Evolutionary conservation across 2,888 invertebrate species (phyloP).

Genomic region (Phyllotreta striolata): DNA sequence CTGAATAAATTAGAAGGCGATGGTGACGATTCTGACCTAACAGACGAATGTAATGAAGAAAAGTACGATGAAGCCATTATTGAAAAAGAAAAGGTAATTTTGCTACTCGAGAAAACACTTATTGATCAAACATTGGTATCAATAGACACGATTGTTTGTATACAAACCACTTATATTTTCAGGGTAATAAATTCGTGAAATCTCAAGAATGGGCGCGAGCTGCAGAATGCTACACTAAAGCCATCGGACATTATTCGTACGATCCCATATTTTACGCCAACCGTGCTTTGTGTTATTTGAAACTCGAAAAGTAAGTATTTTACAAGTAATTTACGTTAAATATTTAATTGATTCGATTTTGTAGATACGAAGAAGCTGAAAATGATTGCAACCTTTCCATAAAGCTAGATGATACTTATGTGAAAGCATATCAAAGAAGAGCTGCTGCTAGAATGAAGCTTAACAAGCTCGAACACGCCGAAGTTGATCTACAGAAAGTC

Average conservation of each 20-base stretch:
- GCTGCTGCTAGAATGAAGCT: slow-evolving; percentile 78
- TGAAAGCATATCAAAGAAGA: slow-evolving; percentile 85
- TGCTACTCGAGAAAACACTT: not conserved
- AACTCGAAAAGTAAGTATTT: slow-evolving; percentile 75
- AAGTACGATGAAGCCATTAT: slow-evolving; percentile 69
- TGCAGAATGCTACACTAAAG: slow-evolving; percentile 84
- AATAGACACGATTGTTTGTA: not conserved
- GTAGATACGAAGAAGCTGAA: slow-evolving; percentile 74
- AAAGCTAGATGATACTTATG: slow-evolving; percentile 77
- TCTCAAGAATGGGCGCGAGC: slow-evolving; percentile 84
- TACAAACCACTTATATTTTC: slow-evolving; percentile 48
- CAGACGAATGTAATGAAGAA: slow-evolving; percentile 66
- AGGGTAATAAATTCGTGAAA: slow-evolving; percentile 86
- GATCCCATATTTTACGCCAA: slow-evolving; percentile 87
- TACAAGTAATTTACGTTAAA: slow-evolving; percentile 3
- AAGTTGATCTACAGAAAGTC: slow-evolving; percentile 74
- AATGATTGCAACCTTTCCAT: slow-evolving; percentile 84
- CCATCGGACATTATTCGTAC: slow-evolving; percentile 81
- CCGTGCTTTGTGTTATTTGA: slow-evolving; percentile 86
- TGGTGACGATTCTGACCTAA: slow-evolving; percentile 61
- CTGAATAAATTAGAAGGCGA: slow-evolving; percentile 70
- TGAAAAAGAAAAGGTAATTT: slow-evolving; percentile 73
- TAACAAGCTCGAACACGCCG: slow-evolving; percentile 75
- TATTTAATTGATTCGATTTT: slow-evolving; percentile 34
- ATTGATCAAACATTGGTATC: slow-evolving; percentile 8